Evolutionary conservation across 1,140 invertebrate species (phyloP), one percentile per base, ranked within the genome.

Genomic region (Formica selysi): DNA sequence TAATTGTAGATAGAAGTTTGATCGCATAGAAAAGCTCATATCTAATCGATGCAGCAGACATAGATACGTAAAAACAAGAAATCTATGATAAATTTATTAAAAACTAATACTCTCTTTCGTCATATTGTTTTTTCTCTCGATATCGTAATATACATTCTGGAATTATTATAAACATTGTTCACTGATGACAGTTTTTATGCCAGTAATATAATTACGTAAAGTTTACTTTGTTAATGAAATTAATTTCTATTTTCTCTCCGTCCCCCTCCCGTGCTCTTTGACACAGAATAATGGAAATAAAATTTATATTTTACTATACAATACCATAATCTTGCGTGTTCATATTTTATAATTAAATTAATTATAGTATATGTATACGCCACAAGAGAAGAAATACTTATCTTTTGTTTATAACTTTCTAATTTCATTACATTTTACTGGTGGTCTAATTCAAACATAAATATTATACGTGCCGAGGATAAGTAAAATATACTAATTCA

Each of bases 201-300:
- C 44, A 2, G 11, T 29, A 64, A 29, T 38, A n/a, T 38, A 38
- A 59, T 59, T 59, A 26, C 3, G 8, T 67, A 10, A 51, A 38
- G 48, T 41, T 38, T 3, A 32, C 16, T 74, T 74, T 59, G 26
- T 38, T 61, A 74, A 74, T 41, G 8, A 61, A 38, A 74, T 59
- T 22, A 26, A 41, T 26, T 38, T 38, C 11, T 70, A 44, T 70
- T 32, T 70, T 32, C 4, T 19, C 1, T 16, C 3, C 13, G 2
- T 51, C 5, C 16, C 16, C 4, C 16, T 51, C 1, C 10, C 41
- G 0, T 44, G 41, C 11, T 3, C 41, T n/a, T 19, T 54, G 41
- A 51, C 11, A 13, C 2, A 26, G 26, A 2, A 51, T 51, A 71
- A 32, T 7, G 10, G 26, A 71, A 51, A 48, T 8, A 51, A 71